phyloP scores from a whole-genome alignment of 2,113 vertebrate genomes.

The Hemiscyllium ocellatum region DNA sequence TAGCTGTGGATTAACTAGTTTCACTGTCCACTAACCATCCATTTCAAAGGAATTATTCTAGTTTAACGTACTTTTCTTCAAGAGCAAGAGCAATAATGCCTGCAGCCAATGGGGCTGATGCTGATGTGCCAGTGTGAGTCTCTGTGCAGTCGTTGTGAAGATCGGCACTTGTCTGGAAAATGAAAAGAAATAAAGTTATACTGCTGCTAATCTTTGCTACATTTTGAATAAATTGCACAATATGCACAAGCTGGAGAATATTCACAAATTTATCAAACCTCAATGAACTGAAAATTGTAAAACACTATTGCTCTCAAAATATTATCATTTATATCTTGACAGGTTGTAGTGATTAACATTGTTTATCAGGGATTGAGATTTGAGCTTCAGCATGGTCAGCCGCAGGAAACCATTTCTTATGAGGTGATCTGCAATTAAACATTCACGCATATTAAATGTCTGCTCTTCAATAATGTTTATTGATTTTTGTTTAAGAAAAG shows the following conservation, averaged over 20 bases:
- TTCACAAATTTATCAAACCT: background rate
- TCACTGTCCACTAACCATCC: too few relatives aligned
- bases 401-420: background rate
- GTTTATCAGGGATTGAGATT: background rate
- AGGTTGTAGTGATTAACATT: background rate
- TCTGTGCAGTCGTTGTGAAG: constrained; percentile 90
- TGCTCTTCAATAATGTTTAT: background rate
- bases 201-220: too few relatives aligned
- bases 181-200: background rate
- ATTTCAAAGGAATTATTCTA: background rate
- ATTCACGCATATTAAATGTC: background rate
- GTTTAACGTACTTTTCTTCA: constrained; percentile 79
- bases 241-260: background rate
- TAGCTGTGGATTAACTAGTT: background rate
- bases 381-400: background rate
- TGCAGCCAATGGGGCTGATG: constrained; percentile 87
- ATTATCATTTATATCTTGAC: background rate
- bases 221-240: background rate
- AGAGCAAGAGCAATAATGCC: constrained; percentile 93
- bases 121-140: constrained; percentile 92
- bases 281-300: background rate
- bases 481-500: background rate
- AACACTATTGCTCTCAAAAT: background rate
- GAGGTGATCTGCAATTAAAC: background rate
- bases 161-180: constrained; percentile 81